Conservation (phyloP, 2,113 vertebrate genomes). For the Oryzias celebensis region DNA sequence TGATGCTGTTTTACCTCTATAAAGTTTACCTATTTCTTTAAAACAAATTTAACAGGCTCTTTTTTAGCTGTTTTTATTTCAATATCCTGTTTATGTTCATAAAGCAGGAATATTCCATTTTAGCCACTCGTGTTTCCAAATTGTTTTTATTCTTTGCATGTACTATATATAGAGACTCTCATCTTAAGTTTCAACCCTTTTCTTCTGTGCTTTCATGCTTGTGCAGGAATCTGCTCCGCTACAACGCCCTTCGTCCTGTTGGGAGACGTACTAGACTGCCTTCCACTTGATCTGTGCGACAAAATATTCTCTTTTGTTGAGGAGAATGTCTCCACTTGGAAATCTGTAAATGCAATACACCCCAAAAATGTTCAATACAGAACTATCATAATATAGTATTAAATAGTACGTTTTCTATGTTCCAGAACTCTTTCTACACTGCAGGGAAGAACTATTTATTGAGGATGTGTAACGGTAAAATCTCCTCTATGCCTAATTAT, state of each 20-base stretch:
- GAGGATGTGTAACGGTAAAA: slow-evolving; percentile 98
- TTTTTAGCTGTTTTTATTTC: no score
- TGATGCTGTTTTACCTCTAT: background rate
- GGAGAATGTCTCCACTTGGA: slow-evolving; percentile 97
- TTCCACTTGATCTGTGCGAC: slow-evolving; percentile 95
- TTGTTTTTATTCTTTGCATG: no score
- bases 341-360: slow-evolving; percentile 82
- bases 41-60: no score
- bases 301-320: slow-evolving; percentile 97
- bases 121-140: no score
- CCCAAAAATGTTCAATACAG: background rate
- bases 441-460: slow-evolving; percentile 98
- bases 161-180: no score
- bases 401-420: slow-evolving; percentile 37
- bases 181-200: no score
- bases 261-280: slow-evolving; percentile 95
- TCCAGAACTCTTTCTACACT: slow-evolving; percentile 93
- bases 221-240: slow-evolving; percentile 91
- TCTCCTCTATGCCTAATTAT: background rate
- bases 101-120: no score
- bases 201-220: background rate
- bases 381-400: background rate
- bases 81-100: no score
- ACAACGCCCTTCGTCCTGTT: slow-evolving; percentile 93
- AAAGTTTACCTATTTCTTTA: no score